Evolutionary conservation across 2,113 vertebrate genomes (phyloP).

Genomic region (Rhinoptilus africanus): DNA sequence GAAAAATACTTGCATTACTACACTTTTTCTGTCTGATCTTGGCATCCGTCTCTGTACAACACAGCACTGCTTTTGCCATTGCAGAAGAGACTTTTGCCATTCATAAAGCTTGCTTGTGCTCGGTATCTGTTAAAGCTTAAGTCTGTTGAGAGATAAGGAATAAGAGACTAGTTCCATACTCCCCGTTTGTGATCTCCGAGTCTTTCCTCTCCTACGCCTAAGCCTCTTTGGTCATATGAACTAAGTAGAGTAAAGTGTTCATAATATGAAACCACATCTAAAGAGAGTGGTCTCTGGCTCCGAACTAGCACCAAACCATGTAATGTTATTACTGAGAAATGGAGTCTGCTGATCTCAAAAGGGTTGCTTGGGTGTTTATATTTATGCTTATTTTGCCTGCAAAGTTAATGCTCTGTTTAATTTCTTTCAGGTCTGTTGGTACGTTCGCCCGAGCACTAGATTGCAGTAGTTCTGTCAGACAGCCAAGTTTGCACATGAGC

Average conservation of each 20-base stretch:
- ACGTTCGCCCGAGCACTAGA: constrained; percentile 82
- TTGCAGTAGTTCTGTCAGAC: constrained; percentile 83
- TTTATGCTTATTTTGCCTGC: neutral
- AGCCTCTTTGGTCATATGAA: neutral
- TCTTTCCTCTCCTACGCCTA: neutral
- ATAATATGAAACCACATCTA: neutral
- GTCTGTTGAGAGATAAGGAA: neutral
- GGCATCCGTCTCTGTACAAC: neutral
- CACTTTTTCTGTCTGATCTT: neutral
- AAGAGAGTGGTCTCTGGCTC: neutral
- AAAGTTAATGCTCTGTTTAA: neutral
- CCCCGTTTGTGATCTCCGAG: neutral
- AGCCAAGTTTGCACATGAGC: constrained; percentile 85
- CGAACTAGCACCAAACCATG: neutral
- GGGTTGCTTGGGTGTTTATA: neutral
- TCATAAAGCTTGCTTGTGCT: neutral
- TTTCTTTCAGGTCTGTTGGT: constrained; percentile 77
- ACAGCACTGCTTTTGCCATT: neutral
- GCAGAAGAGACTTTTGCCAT: neutral
- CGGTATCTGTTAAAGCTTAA: neutral
- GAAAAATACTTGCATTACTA: neutral
- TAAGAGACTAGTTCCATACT: neutral
- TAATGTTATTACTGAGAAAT: neutral
- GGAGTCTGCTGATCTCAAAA: neutral
- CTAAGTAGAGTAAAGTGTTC: neutral